Evolutionary conservation across 2,113 vertebrate genomes (phyloP).

Genomic region (Laticauda laticaudata): DNA sequence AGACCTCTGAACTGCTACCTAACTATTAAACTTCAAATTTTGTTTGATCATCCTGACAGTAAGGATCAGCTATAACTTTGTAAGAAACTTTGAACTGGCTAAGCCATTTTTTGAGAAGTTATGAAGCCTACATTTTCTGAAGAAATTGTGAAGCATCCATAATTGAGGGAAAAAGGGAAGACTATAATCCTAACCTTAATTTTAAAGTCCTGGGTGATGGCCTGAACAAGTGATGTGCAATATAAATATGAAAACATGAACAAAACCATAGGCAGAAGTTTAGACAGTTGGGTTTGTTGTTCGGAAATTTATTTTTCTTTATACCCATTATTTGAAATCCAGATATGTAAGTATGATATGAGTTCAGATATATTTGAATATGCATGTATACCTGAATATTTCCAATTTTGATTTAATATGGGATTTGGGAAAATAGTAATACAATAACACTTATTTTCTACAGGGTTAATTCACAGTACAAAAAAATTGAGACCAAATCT

Average conservation of each 20-base stretch:
- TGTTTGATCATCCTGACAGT: neutral
- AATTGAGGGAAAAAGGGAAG: neutral
- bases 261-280: neutral
- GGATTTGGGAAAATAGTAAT: neutral
- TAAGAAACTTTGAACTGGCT: neutral
- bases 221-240: neutral
- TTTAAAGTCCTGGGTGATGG: neutral
- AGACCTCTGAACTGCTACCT: neutral
- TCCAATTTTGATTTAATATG: neutral
- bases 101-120: neutral
- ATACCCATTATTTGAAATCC: neutral
- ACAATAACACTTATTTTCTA: neutral
- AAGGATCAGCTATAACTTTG: neutral
- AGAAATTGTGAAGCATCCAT: neutral
- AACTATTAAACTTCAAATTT: neutral
- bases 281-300: neutral
- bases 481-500: neutral
- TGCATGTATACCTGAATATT: neutral
- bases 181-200: neutral
- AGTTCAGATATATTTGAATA: neutral
- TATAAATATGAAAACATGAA: neutral
- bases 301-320: neutral
- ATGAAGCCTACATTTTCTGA: neutral
- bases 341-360: neutral
- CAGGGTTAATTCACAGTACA: neutral